These are phyloP conservation scores for Cuniculus paca DNA, from an alignment of 2,797 vertebrate genomes.

Conservation along the genomic window DNA sequence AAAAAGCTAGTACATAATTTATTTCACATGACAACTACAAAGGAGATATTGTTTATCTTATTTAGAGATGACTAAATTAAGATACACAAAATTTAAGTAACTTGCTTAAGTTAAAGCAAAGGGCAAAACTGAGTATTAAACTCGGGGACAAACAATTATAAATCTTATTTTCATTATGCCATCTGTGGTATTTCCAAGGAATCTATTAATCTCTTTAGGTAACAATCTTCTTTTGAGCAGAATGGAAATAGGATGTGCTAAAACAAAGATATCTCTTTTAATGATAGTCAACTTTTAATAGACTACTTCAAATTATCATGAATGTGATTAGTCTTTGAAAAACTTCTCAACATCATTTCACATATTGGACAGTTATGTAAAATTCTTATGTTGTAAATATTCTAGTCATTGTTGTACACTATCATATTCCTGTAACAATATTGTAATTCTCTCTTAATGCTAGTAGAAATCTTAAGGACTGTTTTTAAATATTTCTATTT, in stretches of 20 bases:
- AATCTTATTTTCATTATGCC: not conserved
- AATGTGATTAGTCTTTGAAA: not conserved
- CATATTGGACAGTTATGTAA: not conserved
- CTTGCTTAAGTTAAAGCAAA: not conserved
- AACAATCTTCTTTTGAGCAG: not conserved
- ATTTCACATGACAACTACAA: not conserved
- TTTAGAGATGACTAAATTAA: constrained; percentile 37
- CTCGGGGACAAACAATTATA: not conserved
- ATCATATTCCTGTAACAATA: not conserved
- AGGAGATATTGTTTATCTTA: not conserved
- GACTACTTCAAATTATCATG: not conserved
- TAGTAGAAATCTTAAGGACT: not conserved
- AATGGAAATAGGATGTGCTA: not conserved
- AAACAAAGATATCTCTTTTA: not conserved
- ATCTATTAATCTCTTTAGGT: not conserved
- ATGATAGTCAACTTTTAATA: not conserved
- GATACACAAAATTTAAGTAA: not conserved
- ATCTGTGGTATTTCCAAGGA: not conserved
- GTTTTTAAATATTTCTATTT: not conserved
- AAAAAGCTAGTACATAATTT: not conserved
- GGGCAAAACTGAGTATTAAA: not conserved
- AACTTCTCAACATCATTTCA: not conserved
- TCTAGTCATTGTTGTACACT: not conserved
- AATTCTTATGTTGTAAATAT: not conserved
- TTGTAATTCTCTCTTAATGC: not conserved